phyloP scores from a whole-genome alignment of 2,113 vertebrate genomes.

The Odontesthes bonariensis region DNA sequence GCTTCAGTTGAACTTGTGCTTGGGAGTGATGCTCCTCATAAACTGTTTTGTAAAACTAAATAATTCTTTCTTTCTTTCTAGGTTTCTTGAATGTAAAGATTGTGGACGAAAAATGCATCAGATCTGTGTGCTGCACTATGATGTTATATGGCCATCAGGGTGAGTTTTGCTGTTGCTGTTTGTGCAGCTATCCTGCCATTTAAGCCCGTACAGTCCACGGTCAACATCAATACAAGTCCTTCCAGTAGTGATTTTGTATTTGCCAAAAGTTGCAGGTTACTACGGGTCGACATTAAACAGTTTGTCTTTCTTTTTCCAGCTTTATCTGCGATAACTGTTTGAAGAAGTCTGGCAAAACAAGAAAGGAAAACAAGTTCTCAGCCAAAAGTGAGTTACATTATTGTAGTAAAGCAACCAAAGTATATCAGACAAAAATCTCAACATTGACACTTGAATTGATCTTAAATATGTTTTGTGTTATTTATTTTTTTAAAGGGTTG shows the following conservation, averaged over 20 bases:
- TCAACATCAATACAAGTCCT: background rate
- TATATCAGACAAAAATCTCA: background rate
- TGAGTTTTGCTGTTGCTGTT: constrained; percentile 74
- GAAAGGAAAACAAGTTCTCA: constrained; percentile 98
- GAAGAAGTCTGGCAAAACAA: constrained; percentile 93
- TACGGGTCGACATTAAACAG: background rate
- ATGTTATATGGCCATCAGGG: constrained; percentile 98
- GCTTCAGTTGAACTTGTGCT: background rate
- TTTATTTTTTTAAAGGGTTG: constrained; percentile 82
- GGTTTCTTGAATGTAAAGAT: constrained; percentile 99
- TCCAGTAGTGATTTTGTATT: background rate
- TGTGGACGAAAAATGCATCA: constrained; percentile 99
- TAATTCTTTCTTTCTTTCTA: constrained; percentile 60
- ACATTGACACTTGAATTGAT: background rate
- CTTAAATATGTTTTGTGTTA: background rate
- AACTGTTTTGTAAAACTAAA: background rate
- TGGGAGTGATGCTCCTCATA: background rate
- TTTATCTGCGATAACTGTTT: constrained; percentile 99
- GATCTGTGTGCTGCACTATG: constrained; percentile 98
- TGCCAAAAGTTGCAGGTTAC: background rate
- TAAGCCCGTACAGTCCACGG: background rate
- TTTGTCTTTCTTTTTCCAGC: constrained; percentile 73
- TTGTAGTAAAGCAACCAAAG: background rate
- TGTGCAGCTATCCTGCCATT: background rate
- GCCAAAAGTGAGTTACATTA: constrained; percentile 89